A percentile compares a stretch with the other conserved stretches of the same genome.
Evolutionary conservation across 1,140 invertebrate genomes (phyloP).

Genomic region (Phortica variegata): DNA sequence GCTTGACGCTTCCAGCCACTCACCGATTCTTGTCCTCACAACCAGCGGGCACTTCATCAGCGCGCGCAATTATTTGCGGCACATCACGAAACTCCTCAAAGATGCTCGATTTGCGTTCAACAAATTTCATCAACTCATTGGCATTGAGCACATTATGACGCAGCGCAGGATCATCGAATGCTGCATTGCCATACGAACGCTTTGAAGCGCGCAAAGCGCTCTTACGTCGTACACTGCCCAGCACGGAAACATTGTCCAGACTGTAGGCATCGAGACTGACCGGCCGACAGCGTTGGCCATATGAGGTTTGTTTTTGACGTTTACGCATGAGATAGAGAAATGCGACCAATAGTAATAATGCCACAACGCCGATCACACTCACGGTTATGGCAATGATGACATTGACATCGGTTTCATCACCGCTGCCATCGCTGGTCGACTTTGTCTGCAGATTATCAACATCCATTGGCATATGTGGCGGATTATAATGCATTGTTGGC

Average conservation of each 20-base stretch:
- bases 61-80: slow-evolving; percentile 72
- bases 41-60: slow-evolving; percentile 80
- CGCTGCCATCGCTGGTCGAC: slow-evolving; percentile 10
- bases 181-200: slow-evolving; percentile 85
- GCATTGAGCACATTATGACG: slow-evolving; percentile 42
- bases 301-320: slow-evolving; percentile 67
- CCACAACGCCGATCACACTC: slow-evolving; percentile 60
- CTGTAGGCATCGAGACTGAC: slow-evolving; percentile 86
- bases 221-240: slow-evolving; percentile 74
- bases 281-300: slow-evolving; percentile 82
- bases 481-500: slow-evolving; percentile 9
- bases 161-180: slow-evolving; percentile 80
- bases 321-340: slow-evolving; percentile 73
- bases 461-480: not conserved
- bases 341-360: slow-evolving; percentile 65
- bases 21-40: slow-evolving; percentile 82
- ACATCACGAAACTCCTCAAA: slow-evolving; percentile 77
- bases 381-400: slow-evolving; percentile 61
- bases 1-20: slow-evolving; percentile 22
- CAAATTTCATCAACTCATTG: slow-evolving; percentile 69
- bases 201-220: slow-evolving; percentile 74
- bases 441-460: slow-evolving; percentile 31
- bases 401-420: slow-evolving; percentile 47
- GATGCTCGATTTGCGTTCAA: slow-evolving; percentile 70
- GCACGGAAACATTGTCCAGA: slow-evolving; percentile 83